A percentile compares a stretch with the other conserved stretches of the same genome.
Conservation (phyloP, 2,797 vertebrate species). For the Tapirus indicus region DNA sequence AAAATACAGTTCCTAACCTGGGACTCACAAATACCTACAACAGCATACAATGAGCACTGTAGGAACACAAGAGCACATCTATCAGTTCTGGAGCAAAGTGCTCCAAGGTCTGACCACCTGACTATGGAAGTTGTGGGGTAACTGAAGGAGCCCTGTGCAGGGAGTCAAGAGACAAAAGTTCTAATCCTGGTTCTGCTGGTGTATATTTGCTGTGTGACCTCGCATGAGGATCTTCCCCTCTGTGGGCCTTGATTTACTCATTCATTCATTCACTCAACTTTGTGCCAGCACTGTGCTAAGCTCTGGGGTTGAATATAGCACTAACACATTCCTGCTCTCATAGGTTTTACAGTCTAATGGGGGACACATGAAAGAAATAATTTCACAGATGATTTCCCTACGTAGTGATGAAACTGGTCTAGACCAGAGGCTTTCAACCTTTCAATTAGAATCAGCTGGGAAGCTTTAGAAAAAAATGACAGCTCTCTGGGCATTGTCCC, state of each 20-base stretch:
- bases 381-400: background rate
- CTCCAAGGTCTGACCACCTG: background rate
- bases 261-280: background rate
- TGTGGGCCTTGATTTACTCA: background rate
- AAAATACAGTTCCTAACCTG: background rate
- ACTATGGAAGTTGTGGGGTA: background rate
- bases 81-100: background rate
- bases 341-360: background rate
- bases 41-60: background rate
- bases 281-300: background rate
- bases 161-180: background rate
- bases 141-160: background rate
- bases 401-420: background rate
- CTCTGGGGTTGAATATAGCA: background rate
- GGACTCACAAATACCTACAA: background rate
- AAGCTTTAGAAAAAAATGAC: background rate
- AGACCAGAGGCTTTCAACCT: background rate
- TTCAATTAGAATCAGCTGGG: background rate
- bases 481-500: background rate
- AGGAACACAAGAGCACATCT: background rate
- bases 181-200: background rate
- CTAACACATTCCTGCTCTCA: background rate
- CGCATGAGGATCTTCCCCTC: background rate
- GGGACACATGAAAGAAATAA: background rate
- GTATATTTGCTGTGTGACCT: background rate